phyloP scores from a whole-genome alignment of 2,797 vertebrate species.

The Harpagifer antarcticus region DNA sequence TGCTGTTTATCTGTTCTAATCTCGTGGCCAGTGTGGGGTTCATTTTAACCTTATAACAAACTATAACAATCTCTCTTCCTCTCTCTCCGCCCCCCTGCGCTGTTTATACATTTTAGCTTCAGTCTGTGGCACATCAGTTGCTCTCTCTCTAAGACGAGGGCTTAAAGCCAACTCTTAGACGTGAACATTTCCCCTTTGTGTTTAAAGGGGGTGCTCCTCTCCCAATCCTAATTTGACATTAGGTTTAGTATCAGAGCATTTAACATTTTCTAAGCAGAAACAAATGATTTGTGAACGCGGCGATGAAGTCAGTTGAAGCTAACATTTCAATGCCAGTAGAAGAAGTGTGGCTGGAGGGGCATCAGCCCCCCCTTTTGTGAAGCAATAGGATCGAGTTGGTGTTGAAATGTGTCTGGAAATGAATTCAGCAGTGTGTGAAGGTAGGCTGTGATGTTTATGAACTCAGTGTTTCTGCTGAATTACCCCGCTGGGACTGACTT shows the following conservation, averaged over 20 bases:
- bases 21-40: constrained; percentile 77
- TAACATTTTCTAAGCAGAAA: constrained; percentile 41
- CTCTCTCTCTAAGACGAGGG: constrained; percentile 33
- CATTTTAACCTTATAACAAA: constrained; percentile 62
- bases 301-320: constrained; percentile 52
- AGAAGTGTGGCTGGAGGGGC: constrained; percentile 30
- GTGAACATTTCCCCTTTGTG: constrained; percentile 28
- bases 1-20: constrained; percentile 74
- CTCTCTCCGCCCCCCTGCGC: background rate
- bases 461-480: constrained; percentile 69
- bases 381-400: constrained; percentile 58
- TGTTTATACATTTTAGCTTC: constrained; percentile 43
- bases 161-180: constrained; percentile 26
- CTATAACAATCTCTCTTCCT: constrained; percentile 36
- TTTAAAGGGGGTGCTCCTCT: background rate
- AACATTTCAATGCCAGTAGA: constrained; percentile 46
- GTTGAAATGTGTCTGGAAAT: constrained; percentile 58
- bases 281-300: constrained; percentile 36
- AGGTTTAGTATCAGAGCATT: constrained; percentile 55
- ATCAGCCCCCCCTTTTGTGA: constrained; percentile 40
- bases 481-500: constrained; percentile 75
- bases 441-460: constrained; percentile 64
- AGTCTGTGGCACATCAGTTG: constrained; percentile 55
- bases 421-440: constrained; percentile 48
- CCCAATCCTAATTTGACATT: constrained; percentile 41